Conservation (phyloP, 2,888 invertebrate genomes). For the Iselma pallidipennis region DNA sequence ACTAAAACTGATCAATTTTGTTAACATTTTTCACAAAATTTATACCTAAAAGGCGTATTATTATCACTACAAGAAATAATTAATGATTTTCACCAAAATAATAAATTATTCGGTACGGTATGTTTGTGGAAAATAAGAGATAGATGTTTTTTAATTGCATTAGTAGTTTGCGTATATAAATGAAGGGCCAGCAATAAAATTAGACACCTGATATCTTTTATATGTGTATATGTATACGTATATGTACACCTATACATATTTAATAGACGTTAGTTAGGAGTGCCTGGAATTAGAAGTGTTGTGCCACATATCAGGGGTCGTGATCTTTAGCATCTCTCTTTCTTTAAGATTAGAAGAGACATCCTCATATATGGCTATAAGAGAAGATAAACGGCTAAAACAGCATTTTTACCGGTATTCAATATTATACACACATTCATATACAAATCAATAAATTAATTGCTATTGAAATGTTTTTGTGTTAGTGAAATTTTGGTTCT, state of each 20-base stretch:
- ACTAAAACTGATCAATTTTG: not conserved
- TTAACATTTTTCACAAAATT: not conserved
- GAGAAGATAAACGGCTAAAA: conserved; percentile 12
- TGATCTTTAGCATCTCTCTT: conserved; percentile 35
- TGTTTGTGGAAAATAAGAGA: conserved; percentile 1
- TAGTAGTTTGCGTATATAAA: conserved; percentile 9
- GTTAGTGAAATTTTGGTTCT: not conserved
- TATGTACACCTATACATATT: conserved; percentile 10
- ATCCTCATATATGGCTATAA: conserved; percentile 19
- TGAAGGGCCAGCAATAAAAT: conserved; percentile 26
- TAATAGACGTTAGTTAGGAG: conserved; percentile 30
- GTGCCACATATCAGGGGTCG: conserved; percentile 41
- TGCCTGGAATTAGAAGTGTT: conserved; percentile 33
- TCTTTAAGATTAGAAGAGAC: conserved; percentile 28
- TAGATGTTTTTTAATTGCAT: conserved; percentile 3
- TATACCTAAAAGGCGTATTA: not conserved
- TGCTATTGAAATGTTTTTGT: not conserved
- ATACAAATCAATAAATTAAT: not conserved
- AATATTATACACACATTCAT: not conserved
- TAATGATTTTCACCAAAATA: not conserved
- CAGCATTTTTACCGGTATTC: conserved; percentile 8
- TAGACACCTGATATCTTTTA: conserved; percentile 33
- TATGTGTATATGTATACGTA: conserved; percentile 14
- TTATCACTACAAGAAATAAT: conserved; percentile 1
- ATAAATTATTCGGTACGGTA: conserved; percentile 1